Evolutionary conservation across 2,797 vertebrate species (phyloP), one percentile per base, ranked within the genome.

Genomic region (Sebastes hubbsi): DNA sequence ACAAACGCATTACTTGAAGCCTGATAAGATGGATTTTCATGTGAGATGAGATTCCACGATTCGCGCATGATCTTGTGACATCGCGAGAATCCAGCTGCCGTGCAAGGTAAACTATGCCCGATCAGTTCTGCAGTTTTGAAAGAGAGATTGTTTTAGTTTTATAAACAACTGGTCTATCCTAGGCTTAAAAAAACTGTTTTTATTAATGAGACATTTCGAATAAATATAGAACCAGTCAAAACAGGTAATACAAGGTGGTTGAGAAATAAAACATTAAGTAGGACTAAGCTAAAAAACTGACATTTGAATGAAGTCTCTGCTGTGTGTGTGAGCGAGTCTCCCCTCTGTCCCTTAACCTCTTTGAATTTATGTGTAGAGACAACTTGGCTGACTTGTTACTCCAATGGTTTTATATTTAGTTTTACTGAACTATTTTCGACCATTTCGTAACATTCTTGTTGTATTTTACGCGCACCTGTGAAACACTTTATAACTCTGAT

Each of bases 311-410:
- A 2, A 18, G 14, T 46, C 16, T 49, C 18, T 49, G 46, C 54
- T 6, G 22, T 55, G 12, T 13, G n/a, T 22, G 54, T 24, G 5
- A 55, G 22, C 54, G 22, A 5, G 52, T 55, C 52, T 56, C 5
- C 22, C 22, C n/a, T 22, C n/a, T 22, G 54, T 24, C 1, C 22
- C 54, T 42, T 0, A 14, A 0, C 2, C 54, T 55, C 10, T 12
- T 46, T 46, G 42, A n/a, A 52, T 24, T 22, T 0, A 55, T 55
- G 54, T 22, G 22, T 4, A 10, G 29, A 61, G 30, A 61, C 30
- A 22, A 34, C 30, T 62, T 22, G 24, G 6, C 55, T 27, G 24
- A 22, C 20, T 12, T n/a, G 4, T 34, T 10, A 62, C 5, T n/a
- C 10, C 2, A 34, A 34, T 13, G 30, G 30, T 62, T 62, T 24